A percentile compares a stretch with the other conserved stretches of the same genome.
phyloP scores from a whole-genome alignment of 37 sponge, comb jelly and placozoan species.

The Spongilla lacustris region DNA sequence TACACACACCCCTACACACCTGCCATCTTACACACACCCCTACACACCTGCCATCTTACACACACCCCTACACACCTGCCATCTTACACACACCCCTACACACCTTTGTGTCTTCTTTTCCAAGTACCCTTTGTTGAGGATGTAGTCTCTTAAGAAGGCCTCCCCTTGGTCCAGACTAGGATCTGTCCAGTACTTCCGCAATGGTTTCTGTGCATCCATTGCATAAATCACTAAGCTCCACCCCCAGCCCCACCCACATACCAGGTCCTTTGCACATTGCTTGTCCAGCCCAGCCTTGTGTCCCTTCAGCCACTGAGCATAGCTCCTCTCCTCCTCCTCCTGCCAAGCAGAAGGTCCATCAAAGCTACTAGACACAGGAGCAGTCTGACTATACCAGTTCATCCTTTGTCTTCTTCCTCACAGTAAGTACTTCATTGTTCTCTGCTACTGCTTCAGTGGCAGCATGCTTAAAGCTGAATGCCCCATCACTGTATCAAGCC shows the following conservation, averaged over 20 bases:
- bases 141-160: slow-evolving; percentile 90
- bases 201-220: slow-evolving; percentile 19
- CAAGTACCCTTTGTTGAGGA: slow-evolving; percentile 84
- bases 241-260: neutral
- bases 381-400: slow-evolving; percentile 52
- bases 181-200: slow-evolving; percentile 78
- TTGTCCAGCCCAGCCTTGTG: slow-evolving; percentile 36
- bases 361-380: neutral
- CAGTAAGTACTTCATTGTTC: slow-evolving; percentile 47
- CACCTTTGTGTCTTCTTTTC: slow-evolving; percentile 70
- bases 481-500: neutral
- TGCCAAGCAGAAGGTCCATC: neutral
- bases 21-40: neutral
- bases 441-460: slow-evolving; percentile 11
- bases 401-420: slow-evolving; percentile 66
- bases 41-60: slow-evolving; percentile 25
- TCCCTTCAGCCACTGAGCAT: slow-evolving; percentile 86
- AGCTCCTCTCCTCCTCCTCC: slow-evolving; percentile 81
- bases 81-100: neutral
- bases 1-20: slow-evolving; percentile 17
- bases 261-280: slow-evolving; percentile 53
- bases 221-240: neutral
- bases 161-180: slow-evolving; percentile 78
- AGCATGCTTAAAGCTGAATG: slow-evolving; percentile 22
- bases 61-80: neutral